Conservation (phyloP, 2,888 invertebrate genomes). For the Pseudococcus longispinus region DNA sequence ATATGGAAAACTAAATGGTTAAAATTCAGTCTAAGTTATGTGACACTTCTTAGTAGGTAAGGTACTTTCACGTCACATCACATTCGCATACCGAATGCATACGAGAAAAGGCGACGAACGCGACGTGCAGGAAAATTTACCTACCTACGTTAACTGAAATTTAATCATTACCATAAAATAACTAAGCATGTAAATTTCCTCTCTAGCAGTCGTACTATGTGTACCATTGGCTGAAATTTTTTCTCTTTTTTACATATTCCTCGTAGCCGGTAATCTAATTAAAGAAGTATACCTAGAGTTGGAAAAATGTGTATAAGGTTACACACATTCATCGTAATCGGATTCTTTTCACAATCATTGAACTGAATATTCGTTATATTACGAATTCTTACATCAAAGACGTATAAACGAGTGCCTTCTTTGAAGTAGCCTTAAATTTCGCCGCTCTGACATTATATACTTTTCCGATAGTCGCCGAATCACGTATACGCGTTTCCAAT, state of each 20-base stretch:
- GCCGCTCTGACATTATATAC: neutral
- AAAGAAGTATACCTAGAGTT: neutral
- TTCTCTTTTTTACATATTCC: neutral
- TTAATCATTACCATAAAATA: slow-evolving; percentile 22
- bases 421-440: slow-evolving; percentile 32
- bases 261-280: neutral
- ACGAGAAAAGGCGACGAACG: neutral
- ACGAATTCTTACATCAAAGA: slow-evolving; percentile 35
- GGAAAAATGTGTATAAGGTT: neutral
- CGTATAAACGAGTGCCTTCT: neutral
- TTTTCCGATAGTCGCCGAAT: neutral
- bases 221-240: no score
- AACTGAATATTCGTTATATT: slow-evolving; percentile 27
- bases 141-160: neutral
- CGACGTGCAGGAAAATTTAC: neutral
- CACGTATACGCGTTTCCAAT: slow-evolving; percentile 15
- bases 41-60: neutral
- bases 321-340: slow-evolving; percentile 5
- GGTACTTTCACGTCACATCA: neutral
- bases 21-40: slow-evolving; percentile 4
- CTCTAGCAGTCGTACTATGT: no score
- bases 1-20: slow-evolving; percentile 22
- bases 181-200: neutral
- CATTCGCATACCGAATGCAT: neutral
- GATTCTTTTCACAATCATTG: slow-evolving; percentile 33